phyloP scores from a whole-genome alignment of 1,140 invertebrate genomes.

The Hycleus cichorii region DNA sequence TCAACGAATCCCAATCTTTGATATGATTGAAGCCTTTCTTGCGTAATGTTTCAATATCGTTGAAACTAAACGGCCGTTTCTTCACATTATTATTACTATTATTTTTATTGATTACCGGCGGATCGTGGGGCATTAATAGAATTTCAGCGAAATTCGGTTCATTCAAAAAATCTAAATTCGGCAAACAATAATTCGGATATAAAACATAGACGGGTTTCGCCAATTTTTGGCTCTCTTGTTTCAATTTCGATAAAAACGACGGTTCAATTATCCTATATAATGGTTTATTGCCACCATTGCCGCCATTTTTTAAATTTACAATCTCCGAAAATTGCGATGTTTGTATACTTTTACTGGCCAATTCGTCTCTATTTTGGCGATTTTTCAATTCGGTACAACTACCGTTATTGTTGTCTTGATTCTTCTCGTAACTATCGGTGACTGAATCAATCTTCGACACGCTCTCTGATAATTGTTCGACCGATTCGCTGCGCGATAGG shows the following conservation, averaged over 20 bases:
- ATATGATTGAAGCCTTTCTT: constrained; percentile 75
- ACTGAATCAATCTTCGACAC: constrained; percentile 38
- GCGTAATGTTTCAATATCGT: constrained; percentile 71
- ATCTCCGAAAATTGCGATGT: constrained; percentile 49
- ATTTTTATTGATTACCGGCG: constrained; percentile 30
- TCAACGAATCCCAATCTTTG: constrained; percentile 85
- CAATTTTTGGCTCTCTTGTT: constrained; percentile 51
- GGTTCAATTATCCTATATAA: constrained; percentile 52
- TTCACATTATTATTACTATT: constrained; percentile 8
- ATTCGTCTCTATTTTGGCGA: constrained; percentile 32
- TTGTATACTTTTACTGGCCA: constrained; percentile 50
- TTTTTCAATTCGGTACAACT: background rate
- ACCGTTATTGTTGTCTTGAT: constrained; percentile 45
- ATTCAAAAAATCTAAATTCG: constrained; percentile 78
- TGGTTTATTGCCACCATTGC: constrained; percentile 22
- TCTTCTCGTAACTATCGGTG: constrained; percentile 28
- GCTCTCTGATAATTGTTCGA: constrained; percentile 46
- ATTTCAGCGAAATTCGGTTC: constrained; percentile 52
- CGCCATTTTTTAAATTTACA: constrained; percentile 28
- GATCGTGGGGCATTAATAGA: constrained; percentile 38
- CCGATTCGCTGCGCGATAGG: constrained; percentile 39
- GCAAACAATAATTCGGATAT: constrained; percentile 86
- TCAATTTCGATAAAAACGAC: constrained; percentile 57
- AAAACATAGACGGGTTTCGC: constrained; percentile 78
- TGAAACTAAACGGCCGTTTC: constrained; percentile 70